Conservation (phyloP, 2,797 vertebrate genomes). For the Clarias pachynema region DNA sequence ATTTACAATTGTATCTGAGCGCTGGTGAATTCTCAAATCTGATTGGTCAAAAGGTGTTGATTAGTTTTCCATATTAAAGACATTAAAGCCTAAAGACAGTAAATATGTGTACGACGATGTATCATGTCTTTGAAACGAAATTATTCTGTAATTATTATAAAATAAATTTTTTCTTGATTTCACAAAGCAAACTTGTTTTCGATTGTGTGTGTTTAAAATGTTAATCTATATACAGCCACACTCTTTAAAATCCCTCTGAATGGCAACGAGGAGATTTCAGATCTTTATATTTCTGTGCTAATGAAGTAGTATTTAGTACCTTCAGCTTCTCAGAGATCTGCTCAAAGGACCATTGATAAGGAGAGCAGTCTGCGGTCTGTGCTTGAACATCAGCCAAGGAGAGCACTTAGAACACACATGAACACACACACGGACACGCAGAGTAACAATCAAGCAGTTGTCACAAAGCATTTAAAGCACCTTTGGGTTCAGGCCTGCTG, state of each 20-base stretch:
- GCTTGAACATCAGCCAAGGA: conserved; percentile 29
- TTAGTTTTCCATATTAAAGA: background rate
- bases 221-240: background rate
- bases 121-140: too few relatives aligned
- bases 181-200: background rate
- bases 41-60: background rate
- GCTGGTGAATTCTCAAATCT: background rate
- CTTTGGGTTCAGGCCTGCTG: background rate
- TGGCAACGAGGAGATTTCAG: background rate
- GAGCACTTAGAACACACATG: conserved; percentile 22
- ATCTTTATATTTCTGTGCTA: too few relatives aligned
- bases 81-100: too few relatives aligned
- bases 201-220: background rate
- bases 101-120: too few relatives aligned
- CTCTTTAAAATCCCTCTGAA: background rate
- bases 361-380: conserved; percentile 20
- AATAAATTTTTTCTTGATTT: background rate
- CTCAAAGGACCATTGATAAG: background rate
- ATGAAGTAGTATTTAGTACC: conserved; percentile 49
- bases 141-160: too few relatives aligned
- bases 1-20: background rate
- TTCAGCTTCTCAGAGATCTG: conserved; percentile 42
- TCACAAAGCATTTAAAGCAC: background rate
- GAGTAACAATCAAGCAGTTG: background rate
- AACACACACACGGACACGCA: conserved; percentile 5